phyloP scores from a whole-genome alignment of 2,797 vertebrate genomes.

The Lithobates pipiens region DNA sequence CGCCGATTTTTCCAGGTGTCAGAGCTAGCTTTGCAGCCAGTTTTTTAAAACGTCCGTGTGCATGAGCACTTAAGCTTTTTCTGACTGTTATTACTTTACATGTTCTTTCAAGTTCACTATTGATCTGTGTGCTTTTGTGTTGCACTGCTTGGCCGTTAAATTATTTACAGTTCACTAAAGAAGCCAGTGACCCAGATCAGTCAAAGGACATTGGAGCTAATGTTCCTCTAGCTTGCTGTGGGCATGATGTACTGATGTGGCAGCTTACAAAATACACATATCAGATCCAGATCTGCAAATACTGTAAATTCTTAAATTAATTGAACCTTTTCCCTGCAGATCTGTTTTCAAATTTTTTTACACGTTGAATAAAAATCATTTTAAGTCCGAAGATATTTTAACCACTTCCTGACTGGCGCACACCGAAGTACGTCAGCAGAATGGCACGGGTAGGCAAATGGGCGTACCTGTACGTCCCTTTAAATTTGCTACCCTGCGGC shows the following conservation, averaged over 20 bases:
- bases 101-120: slow-evolving; percentile 55
- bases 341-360: too few relatives aligned
- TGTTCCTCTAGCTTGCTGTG: slow-evolving; percentile 39
- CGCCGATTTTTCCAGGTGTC: too few relatives aligned
- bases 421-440: too few relatives aligned
- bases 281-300: slow-evolving; percentile 22
- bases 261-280: slow-evolving; percentile 42
- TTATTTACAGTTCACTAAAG: slow-evolving; percentile 54
- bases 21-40: too few relatives aligned
- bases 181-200: slow-evolving; percentile 58
- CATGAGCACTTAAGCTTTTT: too few relatives aligned
- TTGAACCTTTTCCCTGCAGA: neutral
- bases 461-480: too few relatives aligned
- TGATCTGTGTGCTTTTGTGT: slow-evolving; percentile 55
- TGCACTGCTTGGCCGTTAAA: slow-evolving; percentile 49
- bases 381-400: too few relatives aligned
- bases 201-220: slow-evolving; percentile 51
- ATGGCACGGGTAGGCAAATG: too few relatives aligned
- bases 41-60: too few relatives aligned
- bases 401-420: too few relatives aligned
- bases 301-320: neutral
- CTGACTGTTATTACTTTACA: slow-evolving; percentile 26
- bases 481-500: too few relatives aligned
- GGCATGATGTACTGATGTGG: slow-evolving; percentile 33
- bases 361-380: too few relatives aligned